Percentiles rank a stretch among this genome's conserved stretches.
phyloP scores from a whole-genome alignment of 2,888 invertebrate genomes.

The Epicampocera succincta region DNA sequence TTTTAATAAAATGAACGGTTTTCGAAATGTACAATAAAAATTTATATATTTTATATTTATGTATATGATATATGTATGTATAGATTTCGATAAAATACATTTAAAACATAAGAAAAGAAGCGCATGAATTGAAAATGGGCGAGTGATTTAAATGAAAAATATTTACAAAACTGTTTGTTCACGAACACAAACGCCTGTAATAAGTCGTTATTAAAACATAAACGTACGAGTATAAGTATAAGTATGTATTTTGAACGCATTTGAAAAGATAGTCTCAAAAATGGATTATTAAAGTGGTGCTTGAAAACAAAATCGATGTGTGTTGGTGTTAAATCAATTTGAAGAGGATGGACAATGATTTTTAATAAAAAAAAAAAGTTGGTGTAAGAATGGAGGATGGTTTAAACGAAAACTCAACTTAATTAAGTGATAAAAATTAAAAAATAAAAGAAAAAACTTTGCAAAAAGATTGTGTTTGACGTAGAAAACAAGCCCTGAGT shows the following conservation, averaged over 20 bases:
- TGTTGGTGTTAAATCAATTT: constrained; percentile 33
- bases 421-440: not conserved
- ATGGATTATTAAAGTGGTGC: constrained; percentile 57
- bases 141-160: constrained; percentile 33
- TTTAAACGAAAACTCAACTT: constrained; percentile 11
- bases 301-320: constrained; percentile 7
- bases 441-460: constrained; percentile 1
- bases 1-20: constrained; percentile 29
- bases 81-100: constrained; percentile 10
- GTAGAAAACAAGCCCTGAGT: constrained; percentile 4
- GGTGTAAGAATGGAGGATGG: constrained; percentile 42
- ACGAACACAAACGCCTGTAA: constrained; percentile 16
- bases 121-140: constrained; percentile 20
- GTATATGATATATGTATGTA: constrained; percentile 4
- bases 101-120: constrained; percentile 17
- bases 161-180: constrained; percentile 43
- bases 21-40: constrained; percentile 18
- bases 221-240: not conserved
- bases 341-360: constrained; percentile 49
- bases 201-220: not conserved
- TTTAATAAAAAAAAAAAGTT: constrained; percentile 5
- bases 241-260: constrained; percentile 69
- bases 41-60: constrained; percentile 15
- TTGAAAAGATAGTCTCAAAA: constrained; percentile 79
- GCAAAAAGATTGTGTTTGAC: constrained; percentile 55